Base-by-base conservation (phyloP, 2,888 invertebrate genomes). In the Phasia obesa region DNA sequence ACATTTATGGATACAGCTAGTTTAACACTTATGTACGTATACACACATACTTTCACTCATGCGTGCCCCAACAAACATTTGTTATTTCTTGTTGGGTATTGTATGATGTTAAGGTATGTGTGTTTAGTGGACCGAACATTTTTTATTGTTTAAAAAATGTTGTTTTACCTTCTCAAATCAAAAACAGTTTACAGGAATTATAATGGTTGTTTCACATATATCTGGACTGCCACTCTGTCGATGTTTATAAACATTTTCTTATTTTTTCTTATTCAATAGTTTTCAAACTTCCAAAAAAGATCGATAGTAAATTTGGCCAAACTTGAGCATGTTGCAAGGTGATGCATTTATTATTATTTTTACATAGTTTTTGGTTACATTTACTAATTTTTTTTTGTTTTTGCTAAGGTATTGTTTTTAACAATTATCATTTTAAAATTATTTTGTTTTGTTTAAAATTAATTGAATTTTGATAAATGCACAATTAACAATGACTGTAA, bases 401-500 rank as follows among this genome's bases (percentile, higher is more conserved):
- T 64, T 53, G 64, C 23, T 65, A 65, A 65, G 57, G 35, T 47
- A n/a, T n/a, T n/a, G n/a, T n/a, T n/a, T n/a, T 75, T 75, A 75
- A 75, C 65, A 75, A 65, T 64, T 47, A 35, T 70, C 51, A 60
- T 53, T 55, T 57, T 55, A 15, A 35, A 77, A 55, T 47, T 62
- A n/a, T 44, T 31, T 51, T 19, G 23, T 15, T 60, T 19, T 35
- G 15, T 38, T 71, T 9, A 47, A 31, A 23, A 59, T 49, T 67
- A 42, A 53, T 74, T 53, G 73, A 64, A 73, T 71, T 73, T 55
- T 60, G n/a, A 55, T 74, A 74, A 74, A 74, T 74, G 67, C 73
- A 80, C 73, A 73, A 69, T 80, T 74, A 80, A 80, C 67, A 74
- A 69, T 80, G 60, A 71, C 17, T 73, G 31, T 73, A 79, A 79